Base-by-base conservation (phyloP, 2,888 invertebrate genomes). In the Pristionchus arcanus region DNA sequence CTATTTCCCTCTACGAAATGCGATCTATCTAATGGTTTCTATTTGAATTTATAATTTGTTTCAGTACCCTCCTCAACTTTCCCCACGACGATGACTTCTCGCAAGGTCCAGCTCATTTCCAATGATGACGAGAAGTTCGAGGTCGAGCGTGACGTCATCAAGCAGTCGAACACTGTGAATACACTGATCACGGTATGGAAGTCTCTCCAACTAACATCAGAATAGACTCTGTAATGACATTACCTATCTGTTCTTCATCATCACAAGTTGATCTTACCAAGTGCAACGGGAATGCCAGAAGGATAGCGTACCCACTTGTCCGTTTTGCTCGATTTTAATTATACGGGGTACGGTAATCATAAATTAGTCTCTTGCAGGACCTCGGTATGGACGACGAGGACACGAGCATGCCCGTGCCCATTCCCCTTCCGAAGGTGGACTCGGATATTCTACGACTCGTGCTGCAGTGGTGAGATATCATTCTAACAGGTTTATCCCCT, bases 131-230 rank as follows among this genome's bases (percentile, higher is more conserved):
- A 98, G 95, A 97, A 97, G 42, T 98, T 98, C 95, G 97, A 98
- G 92, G 98, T 98, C 0, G 98, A 98, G 95, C 97, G 98, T 0
- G 98, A 98, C 95, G 98, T 98, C 90, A 98, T 98, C 74, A 98
- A 98, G 96, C 98, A 98, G 96, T 98, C 98, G 0, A 97, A 98
- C 25, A 98, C 98, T 0, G 98, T 99, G 92, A 98, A 98, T 96
- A 98, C 98, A 4, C 98, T 98, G 98, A 96, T 99, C 25, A 59
- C 59, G 85, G 85, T 85, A 66, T 34, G 55, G 7, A 19, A 0
- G 19, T 74, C n/a, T 16, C 2, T 71, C 31, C 31, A 3, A 3
- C 28, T 3, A 42, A 42, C 42, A 42, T n/a, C n/a, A n/a, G n/a
- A n/a, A n/a, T n/a, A n/a, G n/a, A n/a, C n/a, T n/a, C n/a, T n/a